Conservation (phyloP, 1,140 invertebrate species). For the Aphidius ervi region DNA sequence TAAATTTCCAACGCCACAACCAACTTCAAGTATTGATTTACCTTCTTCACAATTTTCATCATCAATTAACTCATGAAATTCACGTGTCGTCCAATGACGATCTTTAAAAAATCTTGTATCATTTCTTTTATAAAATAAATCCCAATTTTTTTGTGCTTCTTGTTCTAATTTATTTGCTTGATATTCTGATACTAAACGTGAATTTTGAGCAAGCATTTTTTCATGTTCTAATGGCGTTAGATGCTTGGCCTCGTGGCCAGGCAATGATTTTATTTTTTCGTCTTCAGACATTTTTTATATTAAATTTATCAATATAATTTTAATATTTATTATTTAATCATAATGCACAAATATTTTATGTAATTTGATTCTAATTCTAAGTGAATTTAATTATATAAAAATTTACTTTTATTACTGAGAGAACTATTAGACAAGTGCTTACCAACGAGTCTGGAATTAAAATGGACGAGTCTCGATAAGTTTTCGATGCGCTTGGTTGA, state of each 20-base stretch:
- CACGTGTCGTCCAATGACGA: constrained; percentile 92
- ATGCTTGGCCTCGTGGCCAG: constrained; percentile 54
- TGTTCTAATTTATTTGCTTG: constrained; percentile 79
- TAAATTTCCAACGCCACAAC: constrained; percentile 97
- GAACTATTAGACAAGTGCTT: too few species aligned
- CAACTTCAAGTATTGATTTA: constrained; percentile 74
- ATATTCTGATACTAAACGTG: constrained; percentile 68
- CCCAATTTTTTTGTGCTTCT: constrained; percentile 92
- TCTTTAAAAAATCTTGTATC: constrained; percentile 92
- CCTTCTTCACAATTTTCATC: constrained; percentile 43
- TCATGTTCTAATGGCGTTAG: constrained; percentile 59
- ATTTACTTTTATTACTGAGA: too few species aligned
- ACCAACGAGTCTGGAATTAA: too few species aligned
- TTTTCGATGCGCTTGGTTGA: too few species aligned
- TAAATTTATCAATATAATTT: too few species aligned
- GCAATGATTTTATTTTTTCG: neutral
- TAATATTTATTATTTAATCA: too few species aligned
- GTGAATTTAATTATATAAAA: too few species aligned
- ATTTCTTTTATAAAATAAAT: constrained; percentile 96
- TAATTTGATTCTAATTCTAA: too few species aligned
- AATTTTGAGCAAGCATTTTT: constrained; percentile 64
- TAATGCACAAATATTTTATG: too few species aligned
- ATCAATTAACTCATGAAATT: constrained; percentile 79
- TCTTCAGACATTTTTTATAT: too few species aligned
- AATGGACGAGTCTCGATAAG: too few species aligned